A percentile compares a stretch with the other conserved stretches of the same genome.
These are phyloP conservation scores for Monodelphis domestica DNA, from an alignment of 2,797 vertebrate genomes.

Conservation along the genomic window DNA sequence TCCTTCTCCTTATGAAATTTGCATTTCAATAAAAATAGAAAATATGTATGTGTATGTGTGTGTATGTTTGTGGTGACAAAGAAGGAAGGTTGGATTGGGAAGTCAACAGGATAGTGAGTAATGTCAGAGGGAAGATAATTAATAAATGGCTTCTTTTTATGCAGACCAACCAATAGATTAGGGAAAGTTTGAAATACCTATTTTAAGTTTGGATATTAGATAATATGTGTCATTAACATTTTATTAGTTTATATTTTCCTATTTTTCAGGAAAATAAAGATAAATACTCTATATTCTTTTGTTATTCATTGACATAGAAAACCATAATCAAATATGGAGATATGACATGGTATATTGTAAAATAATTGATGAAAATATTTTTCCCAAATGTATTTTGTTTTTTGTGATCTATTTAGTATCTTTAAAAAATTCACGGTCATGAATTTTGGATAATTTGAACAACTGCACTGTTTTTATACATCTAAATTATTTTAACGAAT, in stretches of 20 bases:
- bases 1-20: neutral
- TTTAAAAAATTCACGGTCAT: too few relatives aligned
- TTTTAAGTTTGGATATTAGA: conserved; percentile 45
- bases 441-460: too few relatives aligned
- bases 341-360: too few relatives aligned
- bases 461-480: neutral
- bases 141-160: neutral
- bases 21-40: neutral
- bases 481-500: fast-evolving
- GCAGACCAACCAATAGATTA: neutral
- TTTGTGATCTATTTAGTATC: conserved; percentile 50
- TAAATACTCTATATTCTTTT: conserved; percentile 41
- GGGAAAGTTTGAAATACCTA: neutral
- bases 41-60: too few relatives aligned
- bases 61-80: neutral
- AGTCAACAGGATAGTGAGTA: too few relatives aligned
- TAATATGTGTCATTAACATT: conserved; percentile 26
- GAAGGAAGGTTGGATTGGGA: conserved; percentile 5
- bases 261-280: neutral
- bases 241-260: conserved; percentile 33
- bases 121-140: too few relatives aligned
- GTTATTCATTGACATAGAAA: conserved; percentile 12
- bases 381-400: neutral
- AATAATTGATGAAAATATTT: conserved; percentile 3
- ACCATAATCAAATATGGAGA: conserved; percentile 29